Percentiles rank a stretch among this genome's conserved stretches.
Evolutionary conservation across 1,140 invertebrate genomes (phyloP).

Genomic region (Brachionus rotundiformis): DNA sequence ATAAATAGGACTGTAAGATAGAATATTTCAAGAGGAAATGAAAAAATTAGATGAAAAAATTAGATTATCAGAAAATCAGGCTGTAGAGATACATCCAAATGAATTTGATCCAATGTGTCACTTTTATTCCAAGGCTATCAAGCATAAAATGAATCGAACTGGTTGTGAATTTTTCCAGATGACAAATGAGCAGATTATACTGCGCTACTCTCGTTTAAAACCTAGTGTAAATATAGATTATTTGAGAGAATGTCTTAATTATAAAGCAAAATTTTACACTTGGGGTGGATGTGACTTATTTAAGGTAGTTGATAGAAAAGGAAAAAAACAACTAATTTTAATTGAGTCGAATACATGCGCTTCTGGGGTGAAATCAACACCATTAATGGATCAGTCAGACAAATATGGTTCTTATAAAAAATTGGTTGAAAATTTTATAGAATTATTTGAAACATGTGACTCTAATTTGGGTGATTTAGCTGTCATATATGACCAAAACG

Average conservation of each 20-base stretch:
- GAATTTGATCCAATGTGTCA: slow-evolving; percentile 1
- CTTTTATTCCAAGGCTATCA: slow-evolving; percentile 20
- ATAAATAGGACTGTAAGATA: neutral
- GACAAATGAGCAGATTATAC: slow-evolving; percentile 3
- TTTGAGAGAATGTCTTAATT: neutral
- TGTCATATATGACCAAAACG: slow-evolving; percentile 40
- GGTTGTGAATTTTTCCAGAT: slow-evolving; percentile 3
- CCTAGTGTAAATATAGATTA: neutral
- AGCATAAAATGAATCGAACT: neutral
- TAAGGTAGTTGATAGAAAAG: neutral
- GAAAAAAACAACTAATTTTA: slow-evolving; percentile 2
- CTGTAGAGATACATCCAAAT: neutral
- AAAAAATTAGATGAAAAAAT: slow-evolving; percentile 27
- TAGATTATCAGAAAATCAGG: neutral
- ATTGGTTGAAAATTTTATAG: neutral
- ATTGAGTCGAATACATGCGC: slow-evolving; percentile 38
- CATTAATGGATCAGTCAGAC: neutral
- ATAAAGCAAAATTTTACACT: slow-evolving; percentile 1
- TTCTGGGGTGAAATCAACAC: slow-evolving; percentile 13
- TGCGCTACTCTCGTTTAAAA: slow-evolving; percentile 1
- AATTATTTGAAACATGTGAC: neutral
- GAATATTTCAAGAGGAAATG: neutral
- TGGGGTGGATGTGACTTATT: slow-evolving; percentile 39
- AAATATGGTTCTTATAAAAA: neutral
- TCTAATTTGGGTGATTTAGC: neutral